Evolutionary conservation across 2,797 vertebrate genomes (phyloP).

Genomic region (Platyrinchus mystaceus): DNA sequence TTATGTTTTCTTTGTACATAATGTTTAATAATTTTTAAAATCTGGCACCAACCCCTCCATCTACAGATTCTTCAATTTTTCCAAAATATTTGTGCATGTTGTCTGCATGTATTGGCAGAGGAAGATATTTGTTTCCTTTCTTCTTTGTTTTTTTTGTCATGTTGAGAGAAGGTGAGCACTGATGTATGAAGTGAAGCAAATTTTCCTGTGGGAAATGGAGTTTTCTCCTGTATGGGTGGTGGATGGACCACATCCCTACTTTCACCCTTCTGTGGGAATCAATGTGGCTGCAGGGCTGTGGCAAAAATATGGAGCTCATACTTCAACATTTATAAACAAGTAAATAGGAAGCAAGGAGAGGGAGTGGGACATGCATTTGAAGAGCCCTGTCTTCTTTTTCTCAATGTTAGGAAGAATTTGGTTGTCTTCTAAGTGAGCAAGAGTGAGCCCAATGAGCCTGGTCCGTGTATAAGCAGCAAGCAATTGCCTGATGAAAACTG

Average conservation of each 20-base stretch:
- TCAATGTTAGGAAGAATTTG: background rate
- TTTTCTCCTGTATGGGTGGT: background rate
- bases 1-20: slow-evolving; percentile 54
- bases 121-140: background rate
- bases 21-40: slow-evolving; percentile 45
- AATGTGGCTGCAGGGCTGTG: background rate
- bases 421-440: background rate
- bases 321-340: background rate
- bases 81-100: background rate
- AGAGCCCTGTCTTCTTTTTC: background rate
- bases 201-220: background rate
- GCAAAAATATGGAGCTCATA: background rate
- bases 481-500: background rate
- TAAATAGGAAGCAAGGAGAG: background rate
- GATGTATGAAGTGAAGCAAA: background rate
- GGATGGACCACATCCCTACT: background rate
- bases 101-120: background rate
- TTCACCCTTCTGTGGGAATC: background rate
- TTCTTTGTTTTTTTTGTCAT: background rate
- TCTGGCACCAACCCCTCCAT: slow-evolving; percentile 2
- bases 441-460: background rate
- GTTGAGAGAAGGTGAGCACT: background rate
- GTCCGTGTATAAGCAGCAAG: background rate
- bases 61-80: background rate
- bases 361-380: background rate